Evolutionary conservation across 2,113 vertebrate species (phyloP), one percentile per base, ranked within the genome.

Genomic region (Colinus virginianus): DNA sequence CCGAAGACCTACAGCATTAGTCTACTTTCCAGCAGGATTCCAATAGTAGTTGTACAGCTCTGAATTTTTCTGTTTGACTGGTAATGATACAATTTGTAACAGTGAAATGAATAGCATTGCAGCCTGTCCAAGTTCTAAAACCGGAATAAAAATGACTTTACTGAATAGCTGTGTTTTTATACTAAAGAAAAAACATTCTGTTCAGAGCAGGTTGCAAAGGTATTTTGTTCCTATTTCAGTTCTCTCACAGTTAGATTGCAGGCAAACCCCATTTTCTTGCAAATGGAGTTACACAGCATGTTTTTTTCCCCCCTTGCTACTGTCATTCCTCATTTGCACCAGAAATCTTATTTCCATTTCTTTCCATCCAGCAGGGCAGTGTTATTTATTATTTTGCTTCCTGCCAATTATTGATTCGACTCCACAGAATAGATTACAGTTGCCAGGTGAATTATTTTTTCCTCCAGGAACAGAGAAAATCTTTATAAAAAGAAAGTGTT

Each of bases 351-450:
- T 95, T 97, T 96, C 91, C 83, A 85, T 80, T 78, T 69, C 62
- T 94, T 74, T 61, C 91, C 66, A 87, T 90, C 80, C 91, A 90
- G 76, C 34, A 84, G 64, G 71, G 79, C 48, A 80, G 58, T n/a
- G 69, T 93, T 95, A 92, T 95, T 97, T 96, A 92, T 90, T 93
- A 90, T 94, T 97, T 91, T 85, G 62, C 88, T 97, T 96, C 95
- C 90, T 95, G 75, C 19, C 1, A 3, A 90, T 97, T 94, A 95
- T 95, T 85, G 90, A 95, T 93, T 93, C 61, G 42, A 23, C 67
- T 89, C 87, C 78, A 49, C 49, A 72, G 80, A 82, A 83, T 40
- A 88, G 43, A 81, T 94, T 88, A 90, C 53, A 46, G 59, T 70
- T 78, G 53, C 68, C 53, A 40, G 15, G 21, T 90, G 83, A 93